Evolutionary conservation across 2,113 vertebrate species (phyloP).

Genomic region (Rallus limicola): DNA sequence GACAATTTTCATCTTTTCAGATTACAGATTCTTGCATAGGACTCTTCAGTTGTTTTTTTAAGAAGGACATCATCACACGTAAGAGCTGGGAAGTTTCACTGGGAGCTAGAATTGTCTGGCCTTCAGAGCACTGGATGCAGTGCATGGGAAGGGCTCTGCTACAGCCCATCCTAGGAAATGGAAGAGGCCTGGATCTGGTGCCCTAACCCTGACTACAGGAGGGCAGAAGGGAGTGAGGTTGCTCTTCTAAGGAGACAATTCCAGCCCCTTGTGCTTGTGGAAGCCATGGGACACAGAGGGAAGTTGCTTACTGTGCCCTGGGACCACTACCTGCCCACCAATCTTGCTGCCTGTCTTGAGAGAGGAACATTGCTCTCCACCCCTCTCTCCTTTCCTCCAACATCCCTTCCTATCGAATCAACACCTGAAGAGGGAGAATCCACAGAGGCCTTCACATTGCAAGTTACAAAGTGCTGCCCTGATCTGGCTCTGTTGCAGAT

Average conservation of each 20-base stretch:
- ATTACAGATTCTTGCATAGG: not conserved
- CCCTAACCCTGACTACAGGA: not conserved
- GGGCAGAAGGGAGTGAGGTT: not conserved
- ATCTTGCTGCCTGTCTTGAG: not conserved
- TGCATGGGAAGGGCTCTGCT: not conserved
- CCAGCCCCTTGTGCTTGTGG: not conserved
- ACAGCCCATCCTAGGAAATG: not conserved
- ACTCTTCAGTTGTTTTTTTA: not conserved
- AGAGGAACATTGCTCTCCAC: not conserved
- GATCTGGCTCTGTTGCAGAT: not conserved
- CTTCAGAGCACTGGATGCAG: not conserved
- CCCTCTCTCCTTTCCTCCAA: not conserved
- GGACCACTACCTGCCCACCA: rapidly evolving
- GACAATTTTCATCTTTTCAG: not conserved
- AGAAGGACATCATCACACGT: not conserved
- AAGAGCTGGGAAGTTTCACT: not conserved
- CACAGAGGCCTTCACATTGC: not conserved
- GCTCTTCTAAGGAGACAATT: not conserved
- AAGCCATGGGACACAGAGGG: not conserved
- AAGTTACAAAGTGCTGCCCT: not conserved
- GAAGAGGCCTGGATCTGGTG: not conserved
- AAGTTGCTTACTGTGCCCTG: not conserved
- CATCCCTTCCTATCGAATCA: not conserved
- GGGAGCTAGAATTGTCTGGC: not conserved
- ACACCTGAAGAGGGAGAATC: not conserved